phyloP scores from a whole-genome alignment of 2,888 invertebrate genomes.

The Dioctria linearis region DNA sequence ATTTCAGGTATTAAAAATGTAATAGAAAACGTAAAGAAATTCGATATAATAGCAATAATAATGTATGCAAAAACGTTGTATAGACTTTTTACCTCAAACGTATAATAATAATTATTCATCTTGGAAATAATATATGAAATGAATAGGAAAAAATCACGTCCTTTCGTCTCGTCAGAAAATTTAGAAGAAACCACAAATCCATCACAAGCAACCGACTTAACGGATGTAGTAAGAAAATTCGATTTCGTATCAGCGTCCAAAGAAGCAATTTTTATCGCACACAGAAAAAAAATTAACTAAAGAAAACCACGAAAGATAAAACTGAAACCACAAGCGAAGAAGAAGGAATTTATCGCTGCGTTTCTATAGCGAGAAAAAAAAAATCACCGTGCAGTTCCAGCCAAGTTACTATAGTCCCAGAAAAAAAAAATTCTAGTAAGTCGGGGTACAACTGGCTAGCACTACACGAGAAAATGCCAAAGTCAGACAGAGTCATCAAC shows the following conservation, averaged over 20 bases:
- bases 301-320: slow-evolving; percentile 56
- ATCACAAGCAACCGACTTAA: not conserved
- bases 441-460: no score
- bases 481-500: not conserved
- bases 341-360: slow-evolving; percentile 15
- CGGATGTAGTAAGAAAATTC: slow-evolving; percentile 31
- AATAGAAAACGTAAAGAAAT: no score
- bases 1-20: no score
- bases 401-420: not conserved
- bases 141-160: no score
- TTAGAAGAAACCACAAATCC: slow-evolving; percentile 20
- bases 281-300: slow-evolving; percentile 47
- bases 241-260: slow-evolving; percentile 12
- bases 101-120: no score
- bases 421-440: no score
- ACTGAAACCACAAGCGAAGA: slow-evolving; percentile 54
- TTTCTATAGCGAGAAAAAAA: not conserved
- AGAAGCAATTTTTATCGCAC: slow-evolving; percentile 42
- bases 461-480: not conserved
- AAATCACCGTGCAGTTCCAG: not conserved
- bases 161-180: not conserved
- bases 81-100: no score
- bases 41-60: no score
- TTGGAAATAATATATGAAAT: no score
- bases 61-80: no score